Conservation (phyloP, 2,797 vertebrate genomes). For the Argentina silus region DNA sequence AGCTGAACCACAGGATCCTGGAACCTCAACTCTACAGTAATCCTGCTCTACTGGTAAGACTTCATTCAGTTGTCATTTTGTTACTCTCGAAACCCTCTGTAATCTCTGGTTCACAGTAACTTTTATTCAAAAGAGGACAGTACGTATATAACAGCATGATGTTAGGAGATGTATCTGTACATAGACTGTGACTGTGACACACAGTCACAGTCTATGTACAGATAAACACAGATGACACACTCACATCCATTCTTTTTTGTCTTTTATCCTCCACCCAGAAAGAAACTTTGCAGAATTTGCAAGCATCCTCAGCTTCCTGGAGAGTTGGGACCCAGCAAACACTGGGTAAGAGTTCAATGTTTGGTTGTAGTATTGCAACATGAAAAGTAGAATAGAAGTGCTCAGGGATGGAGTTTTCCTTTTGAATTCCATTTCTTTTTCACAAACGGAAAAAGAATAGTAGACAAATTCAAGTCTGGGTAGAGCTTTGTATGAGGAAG, state of each 20-base stretch:
- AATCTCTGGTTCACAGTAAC: no score
- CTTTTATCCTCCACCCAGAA: not conserved
- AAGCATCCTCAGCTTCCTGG: not conserved
- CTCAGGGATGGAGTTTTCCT: not conserved
- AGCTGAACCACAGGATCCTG: constrained; percentile 1
- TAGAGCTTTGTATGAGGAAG: no score
- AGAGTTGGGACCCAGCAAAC: not conserved
- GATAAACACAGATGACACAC: constrained; percentile 10
- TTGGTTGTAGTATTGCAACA: not conserved
- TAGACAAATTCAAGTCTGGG: no score
- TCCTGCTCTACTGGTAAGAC: not conserved
- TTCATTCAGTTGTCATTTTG: not conserved
- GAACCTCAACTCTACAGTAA: not conserved
- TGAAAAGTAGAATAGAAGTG: not conserved
- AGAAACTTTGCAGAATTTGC: not conserved
- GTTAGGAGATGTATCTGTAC: no score
- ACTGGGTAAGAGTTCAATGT: constrained; percentile 4
- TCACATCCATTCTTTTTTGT: not conserved
- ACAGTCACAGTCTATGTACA: constrained; percentile 42
- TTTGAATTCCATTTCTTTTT: no score
- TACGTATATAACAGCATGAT: no score
- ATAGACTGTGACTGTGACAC: no score
- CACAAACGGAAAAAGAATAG: no score
- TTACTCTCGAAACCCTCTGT: no score
- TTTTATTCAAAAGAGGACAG: no score